Evolutionary conservation across 1,140 invertebrate genomes (phyloP).

Genomic region (Orchestia grillus): DNA sequence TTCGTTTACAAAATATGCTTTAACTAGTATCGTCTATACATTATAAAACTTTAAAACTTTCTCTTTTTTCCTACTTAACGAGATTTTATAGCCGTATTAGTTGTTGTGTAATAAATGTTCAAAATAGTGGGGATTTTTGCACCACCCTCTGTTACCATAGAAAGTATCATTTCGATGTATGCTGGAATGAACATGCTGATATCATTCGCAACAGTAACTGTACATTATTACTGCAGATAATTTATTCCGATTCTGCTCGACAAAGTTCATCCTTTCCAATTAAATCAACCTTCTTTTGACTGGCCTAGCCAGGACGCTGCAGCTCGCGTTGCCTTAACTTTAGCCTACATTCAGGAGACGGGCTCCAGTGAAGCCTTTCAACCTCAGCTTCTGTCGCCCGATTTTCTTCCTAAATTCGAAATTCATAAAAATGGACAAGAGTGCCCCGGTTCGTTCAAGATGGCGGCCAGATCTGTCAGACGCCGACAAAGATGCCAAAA

Average conservation of each 20-base stretch:
- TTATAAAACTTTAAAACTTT: too few relatives aligned
- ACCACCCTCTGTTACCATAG: too few relatives aligned
- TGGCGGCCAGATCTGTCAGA: conserved; percentile 17
- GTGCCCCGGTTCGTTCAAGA: conserved; percentile 39
- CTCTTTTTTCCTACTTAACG: too few relatives aligned
- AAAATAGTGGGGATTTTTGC: too few relatives aligned
- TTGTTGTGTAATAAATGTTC: too few relatives aligned
- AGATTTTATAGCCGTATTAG: too few relatives aligned
- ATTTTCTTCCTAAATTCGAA: neutral
- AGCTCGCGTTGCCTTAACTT: neutral
- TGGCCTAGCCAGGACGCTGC: neutral
- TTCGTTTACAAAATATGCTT: too few relatives aligned
- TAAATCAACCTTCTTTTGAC: neutral
- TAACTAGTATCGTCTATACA: too few relatives aligned
- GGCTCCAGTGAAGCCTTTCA: neutral
- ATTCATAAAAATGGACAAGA: conserved; percentile 14
- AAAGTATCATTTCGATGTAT: too few relatives aligned
- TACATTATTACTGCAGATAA: too few relatives aligned
- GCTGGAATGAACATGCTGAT: too few relatives aligned
- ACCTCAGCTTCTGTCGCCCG: neutral
- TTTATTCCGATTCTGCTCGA: neutral
- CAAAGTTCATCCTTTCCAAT: neutral
- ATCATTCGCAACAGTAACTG: too few relatives aligned
- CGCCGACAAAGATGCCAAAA: conserved; percentile 50
- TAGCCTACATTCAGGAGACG: neutral